phyloP scores from a whole-genome alignment of 2,113 vertebrate genomes.

The Columbina picui region DNA sequence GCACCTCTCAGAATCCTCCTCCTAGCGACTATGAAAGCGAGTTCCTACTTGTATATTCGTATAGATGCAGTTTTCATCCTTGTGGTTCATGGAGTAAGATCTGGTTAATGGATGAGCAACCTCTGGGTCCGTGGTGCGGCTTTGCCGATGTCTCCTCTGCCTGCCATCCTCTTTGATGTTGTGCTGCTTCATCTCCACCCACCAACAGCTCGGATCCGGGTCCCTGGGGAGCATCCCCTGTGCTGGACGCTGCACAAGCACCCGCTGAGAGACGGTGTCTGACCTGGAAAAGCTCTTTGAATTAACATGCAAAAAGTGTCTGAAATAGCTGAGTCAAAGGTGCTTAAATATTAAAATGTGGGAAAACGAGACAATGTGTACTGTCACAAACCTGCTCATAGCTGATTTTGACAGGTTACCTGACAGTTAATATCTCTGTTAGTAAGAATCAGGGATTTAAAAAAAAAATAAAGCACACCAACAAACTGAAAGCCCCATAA shows the following conservation, averaged over 20 bases:
- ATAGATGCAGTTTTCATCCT: background rate
- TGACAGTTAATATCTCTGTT: background rate
- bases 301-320: background rate
- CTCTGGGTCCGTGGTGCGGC: background rate
- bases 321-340: background rate
- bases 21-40: background rate
- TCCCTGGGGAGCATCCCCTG: background rate
- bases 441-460: background rate
- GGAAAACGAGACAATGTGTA: background rate
- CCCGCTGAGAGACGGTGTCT: background rate
- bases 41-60: background rate
- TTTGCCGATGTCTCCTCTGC: no score
- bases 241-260: background rate
- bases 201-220: background rate
- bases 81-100: background rate
- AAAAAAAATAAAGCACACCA: background rate
- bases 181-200: background rate
- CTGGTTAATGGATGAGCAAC: background rate
- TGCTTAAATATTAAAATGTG: background rate
- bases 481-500: rapidly evolving
- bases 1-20: background rate
- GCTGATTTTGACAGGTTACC: background rate
- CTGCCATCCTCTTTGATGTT: background rate
- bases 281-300: background rate
- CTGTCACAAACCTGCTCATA: background rate